phyloP scores from a whole-genome alignment of 2,888 invertebrate species.

The Phalangium opilio region DNA sequence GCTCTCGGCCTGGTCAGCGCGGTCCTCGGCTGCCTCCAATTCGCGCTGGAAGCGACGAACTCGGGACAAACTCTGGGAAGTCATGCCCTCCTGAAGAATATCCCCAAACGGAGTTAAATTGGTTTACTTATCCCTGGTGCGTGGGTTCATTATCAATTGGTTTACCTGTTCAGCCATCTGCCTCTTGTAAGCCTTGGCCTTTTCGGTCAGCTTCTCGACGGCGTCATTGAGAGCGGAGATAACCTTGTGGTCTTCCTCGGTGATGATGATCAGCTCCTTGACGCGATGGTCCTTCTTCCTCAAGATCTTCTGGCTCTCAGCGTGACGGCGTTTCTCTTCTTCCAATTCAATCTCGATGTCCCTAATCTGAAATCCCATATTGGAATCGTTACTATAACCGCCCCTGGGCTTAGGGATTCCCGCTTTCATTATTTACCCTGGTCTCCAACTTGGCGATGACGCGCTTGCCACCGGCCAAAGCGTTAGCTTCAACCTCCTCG shows the following conservation, averaged over 20 bases:
- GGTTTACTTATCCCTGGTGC: too few relatives aligned
- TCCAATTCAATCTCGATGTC: slow-evolving; percentile 88
- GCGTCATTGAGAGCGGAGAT: slow-evolving; percentile 73
- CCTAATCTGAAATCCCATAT: slow-evolving; percentile 44
- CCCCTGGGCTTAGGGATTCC: too few relatives aligned
- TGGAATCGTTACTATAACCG: too few relatives aligned
- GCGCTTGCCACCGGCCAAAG: slow-evolving; percentile 88
- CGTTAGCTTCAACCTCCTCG: slow-evolving; percentile 93
- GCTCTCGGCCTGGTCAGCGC: slow-evolving; percentile 86
- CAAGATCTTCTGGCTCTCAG: slow-evolving; percentile 91
- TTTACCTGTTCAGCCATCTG: slow-evolving; percentile 78
- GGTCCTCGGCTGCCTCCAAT: slow-evolving; percentile 91
- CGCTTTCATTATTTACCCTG: slow-evolving; percentile 43
- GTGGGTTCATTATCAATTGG: too few relatives aligned
- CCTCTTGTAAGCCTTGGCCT: slow-evolving; percentile 85
- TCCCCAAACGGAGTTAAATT: too few relatives aligned
- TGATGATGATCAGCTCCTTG: slow-evolving; percentile 87
- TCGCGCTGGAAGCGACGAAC: slow-evolving; percentile 97
- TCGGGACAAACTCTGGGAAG: slow-evolving; percentile 79
- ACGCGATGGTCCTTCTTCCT: slow-evolving; percentile 95
- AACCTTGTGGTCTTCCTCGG: slow-evolving; percentile 95
- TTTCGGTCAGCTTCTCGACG: slow-evolving; percentile 59
- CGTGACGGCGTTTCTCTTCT: slow-evolving; percentile 91
- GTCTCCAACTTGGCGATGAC: slow-evolving; percentile 96
- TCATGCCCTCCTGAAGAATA: slow-evolving; percentile 61